Base-by-base conservation (phyloP, 2,888 invertebrate genomes). In the Choristoneura rosaceana region DNA sequence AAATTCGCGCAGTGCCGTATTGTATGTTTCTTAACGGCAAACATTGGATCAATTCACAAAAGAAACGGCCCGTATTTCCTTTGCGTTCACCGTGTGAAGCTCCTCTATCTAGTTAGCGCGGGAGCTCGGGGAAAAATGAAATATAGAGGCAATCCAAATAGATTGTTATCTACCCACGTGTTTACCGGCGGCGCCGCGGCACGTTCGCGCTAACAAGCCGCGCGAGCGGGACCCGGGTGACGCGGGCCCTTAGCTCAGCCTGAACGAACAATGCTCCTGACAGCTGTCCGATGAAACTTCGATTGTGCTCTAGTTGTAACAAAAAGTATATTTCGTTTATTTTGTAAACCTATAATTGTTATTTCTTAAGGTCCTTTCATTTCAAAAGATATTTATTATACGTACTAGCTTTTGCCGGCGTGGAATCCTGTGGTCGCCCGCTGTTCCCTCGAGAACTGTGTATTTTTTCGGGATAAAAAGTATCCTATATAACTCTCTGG, bases 91-190 rank as follows among this genome's bases (percentile, higher is more conserved):
- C 79, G 83, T 83, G 86, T 82, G 87, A 84, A 81, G 80, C 81
- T 83, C 87, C 89, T 91, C 87, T 89, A 90, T 92, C 93, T 92
- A 94, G 94, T 94, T 94, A 94, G 90, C 89, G 88, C 86, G 87
- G 84, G 84, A 83, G 87, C 88, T 85, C 87, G 86, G 87, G 91
- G 90, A 93, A 93, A 94, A 94, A 94, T 94, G 93, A 94, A 91
- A 94, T 94, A 94, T 93, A 94, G 93, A 91, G 92, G 92, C 94
- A 94, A 94, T 94, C 90, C 93, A 91, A 93, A 92, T 91, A 93
- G 94, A 94, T 94, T 92, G 94, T 94, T 94, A 94, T 94, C 94
- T 91, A 91, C 92, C 92, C 94, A 91, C 92, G 92, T 93, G 93
- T 93, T 93, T 92, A 89, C 93, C 90, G 90, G 90, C 86, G 89